phyloP scores from a whole-genome alignment of 1,140 invertebrate species.

The Xylocopa sonorina region DNA sequence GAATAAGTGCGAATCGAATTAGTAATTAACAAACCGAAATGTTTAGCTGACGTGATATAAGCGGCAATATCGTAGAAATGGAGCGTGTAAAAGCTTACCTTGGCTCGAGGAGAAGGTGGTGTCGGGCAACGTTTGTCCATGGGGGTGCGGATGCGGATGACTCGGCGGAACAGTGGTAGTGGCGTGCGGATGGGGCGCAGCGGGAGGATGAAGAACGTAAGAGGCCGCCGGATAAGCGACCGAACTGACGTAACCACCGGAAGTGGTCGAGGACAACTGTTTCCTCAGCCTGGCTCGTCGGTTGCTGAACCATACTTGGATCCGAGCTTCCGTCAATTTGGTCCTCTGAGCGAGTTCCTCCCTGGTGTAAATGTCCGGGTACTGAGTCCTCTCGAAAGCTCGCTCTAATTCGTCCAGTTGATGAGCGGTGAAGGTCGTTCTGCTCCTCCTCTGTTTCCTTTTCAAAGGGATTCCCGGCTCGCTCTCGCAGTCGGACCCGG shows the following conservation, averaged over 20 bases:
- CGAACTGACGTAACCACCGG: conserved; percentile 68
- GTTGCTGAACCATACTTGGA: conserved; percentile 93
- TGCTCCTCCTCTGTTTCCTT: conserved; percentile 90
- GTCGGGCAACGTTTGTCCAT: conserved; percentile 72
- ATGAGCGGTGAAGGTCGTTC: conserved; percentile 93
- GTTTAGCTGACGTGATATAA: too few relatives aligned
- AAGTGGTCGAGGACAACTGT: conserved; percentile 83
- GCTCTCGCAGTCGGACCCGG: conserved; percentile 88
- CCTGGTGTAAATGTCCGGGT: conserved; percentile 95
- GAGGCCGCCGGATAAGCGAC: conserved; percentile 71
- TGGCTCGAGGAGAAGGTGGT: conserved; percentile 71
- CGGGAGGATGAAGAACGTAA: conserved; percentile 74
- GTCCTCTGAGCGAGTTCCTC: conserved; percentile 93
- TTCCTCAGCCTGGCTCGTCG: conserved; percentile 89
- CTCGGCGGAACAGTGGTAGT: conserved; percentile 66
- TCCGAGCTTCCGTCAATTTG: conserved; percentile 88
- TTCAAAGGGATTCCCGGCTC: conserved; percentile 91
- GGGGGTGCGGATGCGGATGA: conserved; percentile 71
- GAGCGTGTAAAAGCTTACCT: conserved; percentile 68
- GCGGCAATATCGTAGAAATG: too few relatives aligned
- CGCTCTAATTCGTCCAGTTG: conserved; percentile 94
- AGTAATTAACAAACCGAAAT: too few relatives aligned
- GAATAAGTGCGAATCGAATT: too few relatives aligned
- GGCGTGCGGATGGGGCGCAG: conserved; percentile 73
- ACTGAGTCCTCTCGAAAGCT: conserved; percentile 94